Evolutionary conservation across 2,797 vertebrate species (phyloP).

Genomic region (Phataginus tricuspis): DNA sequence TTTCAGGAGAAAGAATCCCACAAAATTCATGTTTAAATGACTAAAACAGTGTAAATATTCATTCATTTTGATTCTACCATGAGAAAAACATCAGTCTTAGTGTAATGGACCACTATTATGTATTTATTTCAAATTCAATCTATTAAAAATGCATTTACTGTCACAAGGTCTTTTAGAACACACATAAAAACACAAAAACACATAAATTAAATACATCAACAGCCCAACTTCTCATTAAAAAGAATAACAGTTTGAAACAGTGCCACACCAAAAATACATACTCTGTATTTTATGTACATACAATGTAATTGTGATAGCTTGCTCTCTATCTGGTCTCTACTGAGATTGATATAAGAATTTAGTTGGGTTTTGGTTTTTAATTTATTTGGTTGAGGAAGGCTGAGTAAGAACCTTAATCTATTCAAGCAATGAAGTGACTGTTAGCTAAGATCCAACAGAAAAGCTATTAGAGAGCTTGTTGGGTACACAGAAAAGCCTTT

Average conservation of each 20-base stretch:
- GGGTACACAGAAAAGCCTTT: not conserved
- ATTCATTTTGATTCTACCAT: constrained; percentile 57
- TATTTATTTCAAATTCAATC: constrained; percentile 70
- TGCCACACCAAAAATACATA: not conserved
- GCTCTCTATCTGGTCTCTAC: not conserved
- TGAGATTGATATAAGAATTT: not conserved
- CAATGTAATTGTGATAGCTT: not conserved
- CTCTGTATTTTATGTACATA: not conserved
- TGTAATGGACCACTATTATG: constrained; percentile 59
- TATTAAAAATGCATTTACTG: constrained; percentile 64
- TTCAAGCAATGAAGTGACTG: not conserved
- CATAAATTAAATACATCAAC: constrained; percentile 57
- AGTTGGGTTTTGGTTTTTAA: not conserved
- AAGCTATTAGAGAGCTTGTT: not conserved
- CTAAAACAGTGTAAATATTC: constrained; percentile 63
- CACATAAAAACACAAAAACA: constrained; percentile 55
- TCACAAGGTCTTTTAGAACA: constrained; percentile 50
- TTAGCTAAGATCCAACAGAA: not conserved
- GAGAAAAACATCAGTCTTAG: not conserved
- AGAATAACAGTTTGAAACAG: constrained; percentile 6
- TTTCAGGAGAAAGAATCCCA: not conserved
- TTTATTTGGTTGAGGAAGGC: not conserved
- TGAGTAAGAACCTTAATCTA: not conserved
- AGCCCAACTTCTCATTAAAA: constrained; percentile 32
- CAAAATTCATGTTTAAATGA: constrained; percentile 40